Evolutionary conservation across 2,113 vertebrate species (phyloP), one percentile per base, ranked within the genome.

Genomic region (Axis porcinus): DNA sequence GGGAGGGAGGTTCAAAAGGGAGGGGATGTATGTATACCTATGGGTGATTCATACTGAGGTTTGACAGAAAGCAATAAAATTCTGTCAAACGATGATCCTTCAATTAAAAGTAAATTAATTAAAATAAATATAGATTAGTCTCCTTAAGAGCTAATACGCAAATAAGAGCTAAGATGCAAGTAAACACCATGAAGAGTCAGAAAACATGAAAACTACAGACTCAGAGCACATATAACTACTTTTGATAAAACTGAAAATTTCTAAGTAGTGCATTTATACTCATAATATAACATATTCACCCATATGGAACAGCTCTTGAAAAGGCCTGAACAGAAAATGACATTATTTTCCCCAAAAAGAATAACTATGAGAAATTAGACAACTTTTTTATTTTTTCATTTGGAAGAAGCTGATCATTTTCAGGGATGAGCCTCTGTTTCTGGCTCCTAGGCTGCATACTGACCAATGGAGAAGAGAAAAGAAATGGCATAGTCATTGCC

Each of bases 331-430:
- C 25, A 57, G 27, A 92, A 78, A 96, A 85, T 15, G n/a, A 85
- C 91, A 84, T 95, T 62, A 93, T 95, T 90, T 94, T 79, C 40
- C 95, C 57, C 23, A 27, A 95, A 62, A 89, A 87, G 19, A 86
- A 47, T 79, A 85, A 90, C 45, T 47, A 28, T n/a, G 67, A 93
- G 23, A 87, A 94, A 91, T 91, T 52, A n/a, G 1, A 36, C 28
- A 58, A 57, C 23, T 50, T 21, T 82, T 82, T 25, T 60, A 67
- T 58, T 60, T 52, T 43, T 70, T 33, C 78, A 82, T 84, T 54
- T 89, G 40, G 52, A 86, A 87, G 81, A 64, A 84, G 45, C 43
- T 60, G 40, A 8, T 64, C 45, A 88, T 74, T 50, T 79, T 55
- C 67, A 36, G 4, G 19, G n/a, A 79, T 58, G 30, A 89, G 57